Conservation (phyloP, 2,113 vertebrate genomes). For the Hiodon tergisus region DNA sequence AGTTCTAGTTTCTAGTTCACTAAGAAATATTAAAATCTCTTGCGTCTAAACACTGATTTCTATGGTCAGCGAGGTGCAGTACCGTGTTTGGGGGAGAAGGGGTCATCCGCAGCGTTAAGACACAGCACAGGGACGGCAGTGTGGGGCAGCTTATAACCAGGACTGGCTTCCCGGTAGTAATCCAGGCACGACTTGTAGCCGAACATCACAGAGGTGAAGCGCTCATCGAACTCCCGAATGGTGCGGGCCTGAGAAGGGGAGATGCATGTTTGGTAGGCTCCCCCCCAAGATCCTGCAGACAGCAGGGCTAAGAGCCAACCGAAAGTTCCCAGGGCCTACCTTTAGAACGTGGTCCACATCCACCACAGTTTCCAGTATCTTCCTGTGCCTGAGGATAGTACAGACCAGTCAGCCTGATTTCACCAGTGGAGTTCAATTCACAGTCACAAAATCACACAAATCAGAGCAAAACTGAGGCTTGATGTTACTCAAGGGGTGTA, state of each 20-base stretch:
- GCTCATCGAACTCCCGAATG: constrained; percentile 72
- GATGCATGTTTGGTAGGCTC: not conserved
- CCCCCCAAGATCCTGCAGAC: not conserved
- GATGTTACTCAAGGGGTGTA: too few species aligned
- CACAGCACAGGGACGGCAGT: constrained; percentile 68
- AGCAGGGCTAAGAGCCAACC: not conserved
- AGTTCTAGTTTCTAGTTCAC: too few species aligned
- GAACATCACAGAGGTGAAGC: constrained; percentile 65
- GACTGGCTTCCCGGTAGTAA: constrained; percentile 70
- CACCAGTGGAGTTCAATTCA: not conserved
- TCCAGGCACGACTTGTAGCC: constrained; percentile 65
- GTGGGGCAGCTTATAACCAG: constrained; percentile 55
- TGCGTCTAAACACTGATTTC: not conserved
- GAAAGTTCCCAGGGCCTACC: constrained; percentile 43
- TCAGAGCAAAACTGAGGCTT: not conserved
- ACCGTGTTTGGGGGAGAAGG: constrained; percentile 69
- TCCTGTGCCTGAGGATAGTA: constrained; percentile 57
- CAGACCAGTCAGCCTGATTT: not conserved
- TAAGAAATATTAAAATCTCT: not conserved
- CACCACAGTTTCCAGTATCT: constrained; percentile 61
- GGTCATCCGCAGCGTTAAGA: constrained; percentile 75
- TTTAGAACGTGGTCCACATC: constrained; percentile 69
- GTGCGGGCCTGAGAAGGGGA: constrained; percentile 55
- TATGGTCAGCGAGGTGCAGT: constrained; percentile 22
- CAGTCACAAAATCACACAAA: not conserved